Conservation (phyloP, 2,888 invertebrate genomes). For the Thecophora atra region DNA sequence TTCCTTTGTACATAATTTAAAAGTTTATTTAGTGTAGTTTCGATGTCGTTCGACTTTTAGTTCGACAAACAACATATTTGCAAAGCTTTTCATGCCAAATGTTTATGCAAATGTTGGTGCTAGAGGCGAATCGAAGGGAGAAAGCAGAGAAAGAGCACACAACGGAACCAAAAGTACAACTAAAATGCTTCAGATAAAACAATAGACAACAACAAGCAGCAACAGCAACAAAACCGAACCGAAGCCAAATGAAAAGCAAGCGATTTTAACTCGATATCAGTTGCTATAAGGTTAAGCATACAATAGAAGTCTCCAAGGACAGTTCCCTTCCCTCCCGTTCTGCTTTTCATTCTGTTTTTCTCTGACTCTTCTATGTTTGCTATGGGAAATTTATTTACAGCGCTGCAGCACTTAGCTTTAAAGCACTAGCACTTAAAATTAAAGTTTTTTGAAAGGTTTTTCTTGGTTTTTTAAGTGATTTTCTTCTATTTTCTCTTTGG, state of each 20-base stretch:
- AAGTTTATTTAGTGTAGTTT: slow-evolving; percentile 3
- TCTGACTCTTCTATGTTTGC: neutral
- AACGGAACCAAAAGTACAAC: neutral
- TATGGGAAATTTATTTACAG: neutral
- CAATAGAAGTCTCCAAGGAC: neutral
- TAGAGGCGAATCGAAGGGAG: neutral
- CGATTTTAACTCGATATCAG: neutral
- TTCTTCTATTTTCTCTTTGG: neutral
- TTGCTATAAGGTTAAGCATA: neutral
- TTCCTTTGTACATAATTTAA: no score
- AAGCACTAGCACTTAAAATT: slow-evolving; percentile 3
- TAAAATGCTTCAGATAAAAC: neutral
- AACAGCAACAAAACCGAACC: neutral
- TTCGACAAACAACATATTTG: slow-evolving; percentile 29
- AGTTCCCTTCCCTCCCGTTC: neutral
- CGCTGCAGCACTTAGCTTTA: no score
- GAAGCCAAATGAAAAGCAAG: neutral
- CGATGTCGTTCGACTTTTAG: neutral
- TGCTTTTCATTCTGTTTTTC: neutral
- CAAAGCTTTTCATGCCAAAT: slow-evolving; percentile 35
- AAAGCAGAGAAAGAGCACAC: neutral
- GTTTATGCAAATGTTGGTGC: slow-evolving; percentile 34
- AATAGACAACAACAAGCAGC: neutral
- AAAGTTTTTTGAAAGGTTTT: neutral
- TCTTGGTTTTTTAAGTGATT: neutral